These are phyloP conservation scores for Smutsia temminckii DNA, from an alignment of 2,797 vertebrate species.

Conservation along the genomic window DNA sequence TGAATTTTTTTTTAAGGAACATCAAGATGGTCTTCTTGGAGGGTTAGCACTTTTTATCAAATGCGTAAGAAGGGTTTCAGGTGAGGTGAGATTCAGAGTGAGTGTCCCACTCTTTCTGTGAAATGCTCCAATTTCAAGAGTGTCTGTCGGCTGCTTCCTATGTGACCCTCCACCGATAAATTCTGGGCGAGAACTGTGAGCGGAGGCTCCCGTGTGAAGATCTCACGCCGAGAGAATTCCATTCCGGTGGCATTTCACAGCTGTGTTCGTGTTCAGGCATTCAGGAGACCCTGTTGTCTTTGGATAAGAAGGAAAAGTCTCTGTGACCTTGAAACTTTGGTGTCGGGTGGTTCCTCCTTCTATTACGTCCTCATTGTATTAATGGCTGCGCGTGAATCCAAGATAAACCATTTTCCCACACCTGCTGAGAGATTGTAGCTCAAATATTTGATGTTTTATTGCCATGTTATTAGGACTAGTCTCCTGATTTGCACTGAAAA, in stretches of 20 bases:
- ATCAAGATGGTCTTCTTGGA: neutral
- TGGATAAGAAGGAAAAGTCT: neutral
- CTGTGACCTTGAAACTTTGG: neutral
- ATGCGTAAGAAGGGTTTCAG: neutral
- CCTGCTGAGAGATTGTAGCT: neutral
- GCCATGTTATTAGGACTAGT: neutral
- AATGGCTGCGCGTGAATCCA: neutral
- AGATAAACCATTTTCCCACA: slow-evolving; percentile 30
- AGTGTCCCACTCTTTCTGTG: neutral
- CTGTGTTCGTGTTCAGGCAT: neutral
- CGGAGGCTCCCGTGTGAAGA: fast-evolving
- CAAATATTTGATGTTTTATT: neutral
- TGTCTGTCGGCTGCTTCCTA: neutral
- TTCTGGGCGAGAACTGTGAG: neutral
- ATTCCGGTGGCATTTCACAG: slow-evolving; percentile 24
- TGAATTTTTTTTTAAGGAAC: neutral
- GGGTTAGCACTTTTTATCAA: neutral
- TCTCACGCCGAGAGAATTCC: neutral
- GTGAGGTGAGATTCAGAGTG: neutral
- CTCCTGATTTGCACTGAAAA: neutral
- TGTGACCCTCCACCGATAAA: neutral
- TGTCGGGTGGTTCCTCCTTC: neutral
- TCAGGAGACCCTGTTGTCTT: neutral
- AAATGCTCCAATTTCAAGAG: neutral
- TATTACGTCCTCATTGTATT: neutral